Percentiles rank a stretch among this genome's conserved stretches.
phyloP scores from a whole-genome alignment of 2,113 vertebrate genomes.

The Rhagologus leucostigma region DNA sequence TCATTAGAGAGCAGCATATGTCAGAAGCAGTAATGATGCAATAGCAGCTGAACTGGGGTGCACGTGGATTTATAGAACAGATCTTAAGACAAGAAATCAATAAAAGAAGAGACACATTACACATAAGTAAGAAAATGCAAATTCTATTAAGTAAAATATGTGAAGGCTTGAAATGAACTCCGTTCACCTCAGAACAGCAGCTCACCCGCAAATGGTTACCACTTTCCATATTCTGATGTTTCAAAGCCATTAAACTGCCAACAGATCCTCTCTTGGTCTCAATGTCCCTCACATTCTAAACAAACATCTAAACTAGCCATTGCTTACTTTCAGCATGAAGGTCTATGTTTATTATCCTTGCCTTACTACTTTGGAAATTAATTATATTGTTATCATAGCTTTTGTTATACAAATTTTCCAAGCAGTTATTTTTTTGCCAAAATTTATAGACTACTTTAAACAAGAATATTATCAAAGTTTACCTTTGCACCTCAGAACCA shows the following conservation, averaged over 20 bases:
- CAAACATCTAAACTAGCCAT: background rate
- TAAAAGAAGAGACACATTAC: background rate
- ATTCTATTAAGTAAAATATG: background rate
- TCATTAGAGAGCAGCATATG: background rate
- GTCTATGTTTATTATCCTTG: background rate
- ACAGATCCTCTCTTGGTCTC: background rate
- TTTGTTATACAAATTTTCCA: background rate
- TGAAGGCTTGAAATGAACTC: background rate
- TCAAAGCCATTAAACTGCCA: background rate
- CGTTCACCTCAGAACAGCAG: background rate
- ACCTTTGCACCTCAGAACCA: background rate
- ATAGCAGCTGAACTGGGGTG: background rate
- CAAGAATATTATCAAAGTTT: accelerated
- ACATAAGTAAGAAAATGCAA: background rate
- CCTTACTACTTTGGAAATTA: background rate
- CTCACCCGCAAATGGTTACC: background rate
- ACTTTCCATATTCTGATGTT: background rate
- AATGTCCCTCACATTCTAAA: background rate
- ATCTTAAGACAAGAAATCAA: background rate
- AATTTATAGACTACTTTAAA: background rate
- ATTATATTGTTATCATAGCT: background rate
- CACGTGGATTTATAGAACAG: background rate
- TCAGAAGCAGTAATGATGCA: background rate
- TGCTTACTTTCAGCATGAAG: background rate
- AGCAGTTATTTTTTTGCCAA: background rate